These are phyloP conservation scores for Anthophora plumipes DNA, from an alignment of 2,888 invertebrate genomes.

Conservation along the genomic window DNA sequence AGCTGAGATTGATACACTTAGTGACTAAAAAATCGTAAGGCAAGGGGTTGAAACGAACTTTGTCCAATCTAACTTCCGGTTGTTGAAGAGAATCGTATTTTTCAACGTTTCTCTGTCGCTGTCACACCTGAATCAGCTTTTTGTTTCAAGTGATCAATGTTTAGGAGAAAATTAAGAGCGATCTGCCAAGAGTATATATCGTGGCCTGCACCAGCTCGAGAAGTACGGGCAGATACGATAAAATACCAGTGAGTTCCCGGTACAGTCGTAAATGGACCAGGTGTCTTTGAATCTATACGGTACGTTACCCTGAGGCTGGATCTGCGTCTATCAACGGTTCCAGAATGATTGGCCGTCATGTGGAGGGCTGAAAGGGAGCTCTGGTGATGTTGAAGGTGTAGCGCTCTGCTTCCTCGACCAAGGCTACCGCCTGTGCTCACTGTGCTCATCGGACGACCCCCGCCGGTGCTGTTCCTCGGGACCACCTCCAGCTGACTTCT, in stretches of 20 bases:
- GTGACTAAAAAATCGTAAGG: no score
- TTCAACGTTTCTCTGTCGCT: background rate
- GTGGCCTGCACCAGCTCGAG: constrained; percentile 30
- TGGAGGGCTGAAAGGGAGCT: constrained; percentile 81
- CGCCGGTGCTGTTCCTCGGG: constrained; percentile 80
- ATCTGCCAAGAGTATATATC: constrained; percentile 19
- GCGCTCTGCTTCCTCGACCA: constrained; percentile 79
- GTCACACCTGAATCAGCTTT: no score
- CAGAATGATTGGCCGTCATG: constrained; percentile 80
- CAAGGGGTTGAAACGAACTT: no score
- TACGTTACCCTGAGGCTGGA: constrained; percentile 86
- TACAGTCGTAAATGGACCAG: constrained; percentile 53
- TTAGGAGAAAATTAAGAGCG: background rate
- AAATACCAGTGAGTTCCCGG: constrained; percentile 59
- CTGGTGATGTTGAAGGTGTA: constrained; percentile 82
- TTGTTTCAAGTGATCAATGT: no score
- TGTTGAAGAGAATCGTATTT: background rate
- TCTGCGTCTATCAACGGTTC: constrained; percentile 83
- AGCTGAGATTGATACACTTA: no score
- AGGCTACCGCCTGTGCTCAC: constrained; percentile 82
- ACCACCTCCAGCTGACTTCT: constrained; percentile 84
- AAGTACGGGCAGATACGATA: constrained; percentile 26
- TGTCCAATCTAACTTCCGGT: background rate
- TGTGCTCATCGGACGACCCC: constrained; percentile 81
- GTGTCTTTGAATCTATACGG: constrained; percentile 66